Percentiles rank a stretch among this genome's conserved stretches.
phyloP scores from a whole-genome alignment of 2,888 invertebrate genomes.

The Tribolium freemani region DNA sequence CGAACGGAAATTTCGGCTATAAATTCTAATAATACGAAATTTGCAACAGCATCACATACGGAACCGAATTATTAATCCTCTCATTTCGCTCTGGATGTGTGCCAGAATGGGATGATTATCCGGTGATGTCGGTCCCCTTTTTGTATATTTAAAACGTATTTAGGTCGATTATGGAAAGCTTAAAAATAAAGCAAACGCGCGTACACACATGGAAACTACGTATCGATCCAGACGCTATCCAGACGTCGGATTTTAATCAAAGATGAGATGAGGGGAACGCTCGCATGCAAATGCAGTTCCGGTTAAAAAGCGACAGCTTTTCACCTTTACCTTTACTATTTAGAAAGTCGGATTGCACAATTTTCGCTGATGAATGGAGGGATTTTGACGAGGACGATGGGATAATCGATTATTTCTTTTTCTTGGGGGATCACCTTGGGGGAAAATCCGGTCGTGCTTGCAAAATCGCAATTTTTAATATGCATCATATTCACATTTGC shows the following conservation, averaged over 20 bases:
- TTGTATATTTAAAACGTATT: constrained; percentile 3
- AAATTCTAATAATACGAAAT: constrained; percentile 18
- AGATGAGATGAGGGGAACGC: constrained; percentile 15
- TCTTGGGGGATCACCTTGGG: not conserved
- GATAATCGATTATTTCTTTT: not conserved
- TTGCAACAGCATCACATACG: not conserved
- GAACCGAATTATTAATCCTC: constrained; percentile 8
- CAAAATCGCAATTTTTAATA: not conserved
- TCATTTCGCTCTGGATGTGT: not conserved
- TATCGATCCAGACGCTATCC: constrained; percentile 32
- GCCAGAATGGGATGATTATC: constrained; percentile 7
- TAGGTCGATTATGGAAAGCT: constrained; percentile 11
- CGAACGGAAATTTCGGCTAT: not conserved
- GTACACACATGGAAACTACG: not conserved
- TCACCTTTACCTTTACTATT: constrained; percentile 20
- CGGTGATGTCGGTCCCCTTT: constrained; percentile 11
- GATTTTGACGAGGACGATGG: constrained; percentile 2
- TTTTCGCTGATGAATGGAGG: not conserved
- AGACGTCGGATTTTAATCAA: constrained; percentile 26
- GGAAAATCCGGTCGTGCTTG: not conserved
- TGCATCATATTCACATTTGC: not conserved
- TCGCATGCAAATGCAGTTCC: constrained; percentile 33
- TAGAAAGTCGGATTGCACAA: constrained; percentile 16
- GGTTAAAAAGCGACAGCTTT: constrained; percentile 5
- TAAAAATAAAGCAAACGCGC: constrained; percentile 19